Base-by-base conservation (phyloP, 1,140 invertebrate species). In the Pogonomyrmex californicus region DNA sequence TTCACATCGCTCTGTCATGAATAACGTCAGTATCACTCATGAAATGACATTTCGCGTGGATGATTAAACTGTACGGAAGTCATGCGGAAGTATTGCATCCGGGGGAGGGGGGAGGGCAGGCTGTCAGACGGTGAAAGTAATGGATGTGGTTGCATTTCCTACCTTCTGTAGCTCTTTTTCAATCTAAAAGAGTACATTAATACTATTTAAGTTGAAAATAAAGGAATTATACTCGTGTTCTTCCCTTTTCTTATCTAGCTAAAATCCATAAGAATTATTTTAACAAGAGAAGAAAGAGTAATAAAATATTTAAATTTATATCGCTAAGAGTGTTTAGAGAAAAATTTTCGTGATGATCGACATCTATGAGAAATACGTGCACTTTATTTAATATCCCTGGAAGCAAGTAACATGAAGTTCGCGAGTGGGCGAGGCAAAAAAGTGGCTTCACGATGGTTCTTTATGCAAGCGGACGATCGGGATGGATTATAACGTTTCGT, bases 311-410 rank as follows among this genome's bases (percentile, higher is more conserved):
- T 51, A 12, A 12, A 51, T 66, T 79, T 51, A 23, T 38, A 23
- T 66, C 38, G 44, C 6, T 30, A 5, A 14, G 41, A 38, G n/a
- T 66, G 17, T 78, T 38, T 23, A 12, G 23, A 10, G 36, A 66
- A 66, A 30, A 66, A 23, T 30, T 66, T 1, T 2, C 30, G 4
- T 3, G 60, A 49, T 49, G 47, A 79, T 54, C n/a, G 77, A 51
- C 23, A 41, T 9, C 63, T 65, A 51, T 41, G 47, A 56, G 44
- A 68, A 17, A 17, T 17, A 79, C 33, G 33, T 38, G 77, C 36
- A 30, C 54, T 79, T 79, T 44, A 79, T 79, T 79, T 79, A 68
- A 79, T 68, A 68, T 56, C 4, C 12, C 47, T 23, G 36, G n/a
- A 47, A 79, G 77, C 33, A 30, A 68, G 62, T 54, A 68, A 41